Percentiles rank a stretch among this genome's conserved stretches.
These are phyloP conservation scores for Neocrepidodera transversa DNA, from an alignment of 2,888 invertebrate species.

Conservation along the genomic window DNA sequence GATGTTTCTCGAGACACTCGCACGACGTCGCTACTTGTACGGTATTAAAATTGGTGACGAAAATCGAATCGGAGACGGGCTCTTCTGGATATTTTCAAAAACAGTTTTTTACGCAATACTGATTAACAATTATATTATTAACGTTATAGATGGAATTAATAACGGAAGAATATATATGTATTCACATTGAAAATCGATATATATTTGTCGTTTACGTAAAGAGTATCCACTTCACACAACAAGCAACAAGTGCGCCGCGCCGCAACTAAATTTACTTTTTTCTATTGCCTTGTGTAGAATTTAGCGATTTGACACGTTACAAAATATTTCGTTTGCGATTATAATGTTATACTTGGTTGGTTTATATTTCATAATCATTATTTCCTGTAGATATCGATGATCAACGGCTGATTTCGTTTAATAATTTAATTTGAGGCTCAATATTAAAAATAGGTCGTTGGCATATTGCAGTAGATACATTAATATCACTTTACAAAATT, in stretches of 20 bases:
- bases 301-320: conserved; percentile 6
- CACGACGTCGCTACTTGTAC: conserved; percentile 30
- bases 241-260: conserved; percentile 27
- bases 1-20: conserved; percentile 35
- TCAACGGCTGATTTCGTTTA: not conserved
- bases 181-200: conserved; percentile 7
- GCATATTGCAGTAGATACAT: not conserved
- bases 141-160: too few species aligned
- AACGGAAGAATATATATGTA: not conserved
- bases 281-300: not conserved
- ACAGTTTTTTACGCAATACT: too few species aligned
- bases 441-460: not conserved
- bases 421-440: not conserved
- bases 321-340: conserved; percentile 13
- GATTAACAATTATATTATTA: too few species aligned
- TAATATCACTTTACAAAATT: not conserved
- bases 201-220: conserved; percentile 8
- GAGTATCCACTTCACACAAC: not conserved
- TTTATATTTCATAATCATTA: conserved; percentile 15
- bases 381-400: conserved; percentile 9
- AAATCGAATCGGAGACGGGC: conserved; percentile 37
- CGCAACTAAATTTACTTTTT: conserved; percentile 22
- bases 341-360: conserved; percentile 9
- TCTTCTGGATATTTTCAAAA: not conserved
- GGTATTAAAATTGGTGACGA: conserved; percentile 40